Evolutionary conservation across 2,797 vertebrate species (phyloP), one percentile per base, ranked within the genome.

Genomic region (Oreochromis grahami): DNA sequence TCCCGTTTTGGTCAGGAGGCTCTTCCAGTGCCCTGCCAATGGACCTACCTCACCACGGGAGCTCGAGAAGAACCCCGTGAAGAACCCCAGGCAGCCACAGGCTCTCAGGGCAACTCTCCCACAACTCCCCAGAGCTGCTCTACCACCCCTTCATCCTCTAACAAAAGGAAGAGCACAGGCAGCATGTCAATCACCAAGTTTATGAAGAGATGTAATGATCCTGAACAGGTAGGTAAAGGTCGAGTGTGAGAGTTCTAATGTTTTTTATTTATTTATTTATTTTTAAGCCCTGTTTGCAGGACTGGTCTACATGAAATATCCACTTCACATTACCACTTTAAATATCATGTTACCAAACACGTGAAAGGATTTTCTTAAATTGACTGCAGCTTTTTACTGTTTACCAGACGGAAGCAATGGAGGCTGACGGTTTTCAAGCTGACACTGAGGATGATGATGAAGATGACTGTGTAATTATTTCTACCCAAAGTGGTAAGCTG

Each of bases 141-240:
- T 56, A 94, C 94, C 29, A 94, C 94, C 9, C 60, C 87, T 7
- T 51, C 92, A 14, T 53, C 93, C 8, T 89, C 96, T 0, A 95
- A 91, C 78, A 99, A 98, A 91, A 97, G 97, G 90, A 99, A 97
- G 93, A 94, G 96, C 4, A 77, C 93, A 0, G 97, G 97, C 21
- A 99, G 97, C 95, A 98, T 99, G 97, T 98, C 97, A 7, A 99
- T 99, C 95, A 99, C 97, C 0, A 98, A 96, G 90, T 99, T 99
- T 95, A 99, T 99, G 98, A 99, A 97, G 93, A 98, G 93, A 80
- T 97, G 97, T 24, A 87, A 94, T 3, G 95, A 95, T 2, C 87
- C 95, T 0, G 96, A 94, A n/a, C 97, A 96, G 97, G 98, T 99
- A 94, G 34, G 4, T 21, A 43, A 24, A 26, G 13, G 1, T 5